A percentile compares a stretch with the other conserved stretches of the same genome.
Conservation (phyloP, 2,797 vertebrate genomes). For the Callimico goeldii region DNA sequence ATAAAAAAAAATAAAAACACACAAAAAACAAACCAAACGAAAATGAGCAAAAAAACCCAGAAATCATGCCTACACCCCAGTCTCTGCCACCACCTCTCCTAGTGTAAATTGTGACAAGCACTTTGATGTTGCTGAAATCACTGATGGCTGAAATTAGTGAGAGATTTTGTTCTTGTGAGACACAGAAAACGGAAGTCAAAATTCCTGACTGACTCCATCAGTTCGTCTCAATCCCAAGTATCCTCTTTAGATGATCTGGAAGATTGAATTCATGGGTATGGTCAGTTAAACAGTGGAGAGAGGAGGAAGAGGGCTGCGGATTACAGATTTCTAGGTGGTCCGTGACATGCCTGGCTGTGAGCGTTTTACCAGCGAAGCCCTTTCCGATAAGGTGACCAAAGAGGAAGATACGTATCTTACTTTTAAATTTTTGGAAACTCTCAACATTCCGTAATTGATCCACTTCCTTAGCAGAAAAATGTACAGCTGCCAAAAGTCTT, state of each 20-base stretch:
- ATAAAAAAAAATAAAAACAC: too few species aligned
- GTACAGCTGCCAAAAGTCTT: background rate
- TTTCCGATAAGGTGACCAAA: background rate
- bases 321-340: background rate
- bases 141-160: background rate
- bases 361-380: background rate
- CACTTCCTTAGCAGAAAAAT: background rate
- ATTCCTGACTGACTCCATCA: background rate
- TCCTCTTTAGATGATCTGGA: conserved; percentile 25
- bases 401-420: background rate
- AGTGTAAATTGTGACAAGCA: background rate
- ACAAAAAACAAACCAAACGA: background rate
- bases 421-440: background rate
- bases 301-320: background rate
- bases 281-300: background rate
- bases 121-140: background rate
- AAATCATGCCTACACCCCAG: background rate
- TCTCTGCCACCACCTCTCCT: background rate
- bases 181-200: background rate
- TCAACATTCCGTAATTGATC: background rate
- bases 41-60: background rate
- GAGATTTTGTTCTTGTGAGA: background rate
- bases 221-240: background rate
- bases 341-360: accelerated
- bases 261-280: accelerated